phyloP scores from a whole-genome alignment of 2,888 invertebrate species.

The Hoplodrina ambigua region DNA sequence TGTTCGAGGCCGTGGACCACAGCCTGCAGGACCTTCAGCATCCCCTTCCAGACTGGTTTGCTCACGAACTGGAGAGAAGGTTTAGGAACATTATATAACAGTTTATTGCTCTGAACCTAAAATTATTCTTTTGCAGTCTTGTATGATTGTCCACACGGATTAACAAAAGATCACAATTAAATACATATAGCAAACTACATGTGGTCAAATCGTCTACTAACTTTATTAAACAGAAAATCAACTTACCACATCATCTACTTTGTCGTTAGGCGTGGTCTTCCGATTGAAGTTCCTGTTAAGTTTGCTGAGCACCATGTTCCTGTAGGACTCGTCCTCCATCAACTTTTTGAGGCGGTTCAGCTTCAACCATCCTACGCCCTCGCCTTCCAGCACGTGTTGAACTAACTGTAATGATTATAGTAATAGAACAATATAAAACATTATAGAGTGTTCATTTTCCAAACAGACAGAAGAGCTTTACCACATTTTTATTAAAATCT shows the following conservation, averaged over 20 bases:
- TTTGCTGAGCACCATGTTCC: constrained; percentile 98
- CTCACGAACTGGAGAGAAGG: constrained; percentile 93
- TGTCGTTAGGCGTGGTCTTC: constrained; percentile 98
- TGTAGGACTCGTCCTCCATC: constrained; percentile 99
- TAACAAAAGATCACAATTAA: neutral
- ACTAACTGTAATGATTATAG: constrained; percentile 90
- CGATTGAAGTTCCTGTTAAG: constrained; percentile 97
- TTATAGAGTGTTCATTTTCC: neutral
- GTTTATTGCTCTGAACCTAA: neutral
- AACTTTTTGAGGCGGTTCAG: constrained; percentile 97
- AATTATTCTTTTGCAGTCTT: neutral
- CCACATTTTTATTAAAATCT: neutral
- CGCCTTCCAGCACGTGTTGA: constrained; percentile 96
- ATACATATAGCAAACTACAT: neutral
- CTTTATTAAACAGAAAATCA: neutral
- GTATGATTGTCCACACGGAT: neutral
- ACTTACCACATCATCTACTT: constrained; percentile 98
- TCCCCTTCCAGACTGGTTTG: constrained; percentile 98
- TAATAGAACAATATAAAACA: neutral
- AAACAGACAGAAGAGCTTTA: neutral
- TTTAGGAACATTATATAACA: neutral
- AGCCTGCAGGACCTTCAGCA: constrained; percentile 97
- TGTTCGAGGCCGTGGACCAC: constrained; percentile 97
- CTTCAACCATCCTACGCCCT: constrained; percentile 99
- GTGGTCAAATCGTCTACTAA: neutral